phyloP scores from a whole-genome alignment of 2,888 invertebrate species.

The Parasteatoda lunata region DNA sequence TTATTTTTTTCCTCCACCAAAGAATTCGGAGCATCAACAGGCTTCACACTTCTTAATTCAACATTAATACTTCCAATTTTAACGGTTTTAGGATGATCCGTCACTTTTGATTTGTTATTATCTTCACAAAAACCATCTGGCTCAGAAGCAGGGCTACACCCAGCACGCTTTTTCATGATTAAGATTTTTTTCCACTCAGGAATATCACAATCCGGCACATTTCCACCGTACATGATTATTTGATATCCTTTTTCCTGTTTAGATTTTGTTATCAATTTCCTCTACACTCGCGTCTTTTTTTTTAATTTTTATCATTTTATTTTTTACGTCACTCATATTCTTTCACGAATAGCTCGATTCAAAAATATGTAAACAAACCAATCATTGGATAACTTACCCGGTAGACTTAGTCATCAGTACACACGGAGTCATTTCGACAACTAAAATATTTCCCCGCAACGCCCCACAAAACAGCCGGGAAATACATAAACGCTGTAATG shows the following conservation, averaged over 20 bases:
- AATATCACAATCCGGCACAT: conserved; percentile 44
- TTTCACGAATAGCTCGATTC: background rate
- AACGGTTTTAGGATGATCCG: conserved; percentile 50
- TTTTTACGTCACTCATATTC: conserved; percentile 4
- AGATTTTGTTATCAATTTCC: conserved; percentile 44
- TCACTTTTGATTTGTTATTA: conserved; percentile 49
- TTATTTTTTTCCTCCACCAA: conserved; percentile 13
- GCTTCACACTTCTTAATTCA: conserved; percentile 48
- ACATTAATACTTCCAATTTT: conserved; percentile 56
- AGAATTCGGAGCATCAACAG: conserved; percentile 7
- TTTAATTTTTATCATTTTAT: too few species aligned
- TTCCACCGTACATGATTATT: conserved; percentile 57
- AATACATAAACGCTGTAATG: conserved; percentile 46
- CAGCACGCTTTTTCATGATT: conserved; percentile 65
- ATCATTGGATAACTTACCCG: conserved; percentile 30
- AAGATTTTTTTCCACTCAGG: conserved; percentile 66
- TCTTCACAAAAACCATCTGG: conserved; percentile 47
- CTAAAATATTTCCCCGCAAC: background rate
- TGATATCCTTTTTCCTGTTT: conserved; percentile 63
- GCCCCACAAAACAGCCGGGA: conserved; percentile 20
- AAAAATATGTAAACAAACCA: background rate
- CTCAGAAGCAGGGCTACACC: conserved; percentile 19
- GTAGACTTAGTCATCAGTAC: conserved; percentile 43
- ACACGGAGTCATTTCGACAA: conserved; percentile 26
- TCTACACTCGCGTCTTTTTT: background rate